Conservation (phyloP, 2,888 invertebrate species). For the Pristionchus fissidentatus region DNA sequence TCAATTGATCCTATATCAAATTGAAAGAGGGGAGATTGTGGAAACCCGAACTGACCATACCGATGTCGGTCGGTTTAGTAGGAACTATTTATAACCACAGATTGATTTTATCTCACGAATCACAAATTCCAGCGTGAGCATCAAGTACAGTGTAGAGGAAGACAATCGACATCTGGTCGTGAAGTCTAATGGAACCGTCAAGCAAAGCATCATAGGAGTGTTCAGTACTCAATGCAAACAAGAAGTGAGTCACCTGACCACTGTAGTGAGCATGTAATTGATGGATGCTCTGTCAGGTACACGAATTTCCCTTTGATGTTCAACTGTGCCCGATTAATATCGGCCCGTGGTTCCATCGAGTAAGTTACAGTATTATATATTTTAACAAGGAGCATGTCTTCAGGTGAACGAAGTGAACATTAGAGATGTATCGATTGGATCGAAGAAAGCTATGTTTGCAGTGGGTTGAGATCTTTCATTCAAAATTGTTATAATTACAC, state of each 20-base stretch:
- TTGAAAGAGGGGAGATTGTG: neutral
- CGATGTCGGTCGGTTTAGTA: neutral
- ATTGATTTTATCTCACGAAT: neutral
- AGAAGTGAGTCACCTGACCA: neutral
- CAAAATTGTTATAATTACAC: neutral
- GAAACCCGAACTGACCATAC: neutral
- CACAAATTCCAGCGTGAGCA: neutral
- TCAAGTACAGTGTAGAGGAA: neutral
- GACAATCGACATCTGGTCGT: conserved; percentile 1
- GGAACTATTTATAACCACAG: neutral
- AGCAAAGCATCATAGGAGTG: conserved; percentile 19
- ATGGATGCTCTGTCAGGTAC: neutral
- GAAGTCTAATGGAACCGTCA: neutral
- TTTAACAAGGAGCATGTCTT: neutral
- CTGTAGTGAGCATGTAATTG: no score
- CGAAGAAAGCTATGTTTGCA: neutral
- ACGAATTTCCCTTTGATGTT: conserved; percentile 1
- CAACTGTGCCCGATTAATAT: neutral
- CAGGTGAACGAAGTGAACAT: conserved; percentile 29
- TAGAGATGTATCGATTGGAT: neutral
- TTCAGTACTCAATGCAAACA: conserved; percentile 9
- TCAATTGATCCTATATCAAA: neutral
- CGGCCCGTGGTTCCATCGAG: conserved; percentile 12
- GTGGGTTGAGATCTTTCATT: neutral
- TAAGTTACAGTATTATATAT: neutral